phyloP scores from a whole-genome alignment of 2,888 invertebrate genomes.

The Lomographa bimaculata region DNA sequence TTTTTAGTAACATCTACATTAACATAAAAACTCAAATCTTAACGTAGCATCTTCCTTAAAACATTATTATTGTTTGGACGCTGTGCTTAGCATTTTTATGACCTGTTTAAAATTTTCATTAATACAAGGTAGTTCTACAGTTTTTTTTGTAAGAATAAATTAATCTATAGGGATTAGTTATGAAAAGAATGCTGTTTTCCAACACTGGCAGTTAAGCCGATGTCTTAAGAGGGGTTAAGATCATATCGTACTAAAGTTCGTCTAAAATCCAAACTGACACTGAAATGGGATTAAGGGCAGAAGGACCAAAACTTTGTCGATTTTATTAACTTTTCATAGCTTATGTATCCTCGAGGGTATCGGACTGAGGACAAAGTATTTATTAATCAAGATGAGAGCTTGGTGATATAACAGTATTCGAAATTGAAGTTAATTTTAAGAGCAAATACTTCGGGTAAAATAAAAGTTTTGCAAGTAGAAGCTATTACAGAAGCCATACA shows the following conservation, averaged over 20 bases:
- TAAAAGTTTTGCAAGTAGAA: too few species aligned
- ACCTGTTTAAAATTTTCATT: conserved; percentile 30
- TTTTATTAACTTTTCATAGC: conserved; percentile 56
- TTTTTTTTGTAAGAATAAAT: too few species aligned
- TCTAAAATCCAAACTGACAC: conserved; percentile 50
- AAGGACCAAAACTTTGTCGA: conserved; percentile 52
- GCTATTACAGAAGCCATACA: too few species aligned
- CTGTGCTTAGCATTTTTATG: conserved; percentile 29
- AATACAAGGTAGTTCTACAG: conserved; percentile 23
- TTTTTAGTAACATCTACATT: too few species aligned
- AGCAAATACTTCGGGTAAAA: conserved; percentile 16
- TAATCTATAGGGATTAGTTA: conserved; percentile 15
- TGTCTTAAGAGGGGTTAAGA: conserved; percentile 35
- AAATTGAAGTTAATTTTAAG: conserved; percentile 15
- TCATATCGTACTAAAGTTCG: conserved; percentile 49
- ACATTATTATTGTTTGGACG: conserved; percentile 23
- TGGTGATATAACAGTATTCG: conserved; percentile 21
- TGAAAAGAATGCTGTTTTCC: conserved; percentile 22
- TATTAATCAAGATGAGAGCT: conserved; percentile 34
- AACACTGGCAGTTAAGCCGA: conserved; percentile 23
- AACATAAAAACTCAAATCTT: too few species aligned
- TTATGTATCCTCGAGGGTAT: conserved; percentile 47
- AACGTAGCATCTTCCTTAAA: conserved; percentile 7
- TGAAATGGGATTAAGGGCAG: conserved; percentile 49
- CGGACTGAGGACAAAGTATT: conserved; percentile 36